phyloP scores from a whole-genome alignment of 1,140 invertebrate genomes.

The Oncopodura yosiiana region DNA sequence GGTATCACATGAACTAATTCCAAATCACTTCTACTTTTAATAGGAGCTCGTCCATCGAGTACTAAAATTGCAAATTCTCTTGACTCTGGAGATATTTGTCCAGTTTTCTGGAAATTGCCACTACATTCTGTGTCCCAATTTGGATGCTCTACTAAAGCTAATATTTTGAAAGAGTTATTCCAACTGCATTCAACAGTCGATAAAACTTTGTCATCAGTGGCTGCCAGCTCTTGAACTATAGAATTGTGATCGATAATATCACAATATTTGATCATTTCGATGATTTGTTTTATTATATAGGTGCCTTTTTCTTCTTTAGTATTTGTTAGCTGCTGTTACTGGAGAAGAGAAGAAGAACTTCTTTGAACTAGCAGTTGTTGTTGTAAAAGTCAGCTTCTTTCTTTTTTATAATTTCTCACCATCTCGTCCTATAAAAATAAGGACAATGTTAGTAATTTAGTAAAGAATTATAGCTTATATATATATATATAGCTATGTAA shows the following conservation, averaged over 20 bases:
- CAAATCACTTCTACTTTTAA: conserved; percentile 56
- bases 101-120: background rate
- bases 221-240: conserved; percentile 53
- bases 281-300: no score
- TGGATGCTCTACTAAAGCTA: conserved; percentile 57
- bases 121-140: conserved; percentile 39
- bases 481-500: no score
- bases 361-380: no score
- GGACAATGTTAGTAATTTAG: no score
- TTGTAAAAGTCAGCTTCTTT: no score
- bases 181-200: conserved; percentile 42
- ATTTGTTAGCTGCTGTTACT: no score
- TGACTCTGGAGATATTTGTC: conserved; percentile 14
- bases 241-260: conserved; percentile 38
- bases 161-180: conserved; percentile 45
- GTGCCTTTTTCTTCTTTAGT: no score
- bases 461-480: no score
- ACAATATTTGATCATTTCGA: no score
- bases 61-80: conserved; percentile 49
- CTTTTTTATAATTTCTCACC: no score
- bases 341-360: no score
- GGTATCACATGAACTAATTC: conserved; percentile 61
- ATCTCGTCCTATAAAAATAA: no score
- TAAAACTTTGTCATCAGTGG: conserved; percentile 49
- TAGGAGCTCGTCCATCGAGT: conserved; percentile 48